Conservation (phyloP, 2,113 vertebrate genomes). For the Gadus chalcogrammus region DNA sequence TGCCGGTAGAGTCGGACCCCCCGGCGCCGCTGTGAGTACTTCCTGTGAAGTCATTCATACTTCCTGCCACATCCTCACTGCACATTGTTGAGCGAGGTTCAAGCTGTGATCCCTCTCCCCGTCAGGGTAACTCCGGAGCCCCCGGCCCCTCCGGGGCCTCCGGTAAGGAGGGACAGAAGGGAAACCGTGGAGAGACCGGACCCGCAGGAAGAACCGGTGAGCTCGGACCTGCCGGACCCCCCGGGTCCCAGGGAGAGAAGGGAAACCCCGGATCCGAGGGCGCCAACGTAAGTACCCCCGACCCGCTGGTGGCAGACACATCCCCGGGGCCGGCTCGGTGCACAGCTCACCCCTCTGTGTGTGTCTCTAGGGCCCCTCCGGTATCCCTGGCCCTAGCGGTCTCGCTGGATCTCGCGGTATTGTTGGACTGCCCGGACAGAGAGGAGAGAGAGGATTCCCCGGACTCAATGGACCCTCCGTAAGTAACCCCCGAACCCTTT, state of each 20-base stretch:
- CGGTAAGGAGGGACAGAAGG: conserved; percentile 94
- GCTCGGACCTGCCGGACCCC: conserved; percentile 80
- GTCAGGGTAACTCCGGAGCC: conserved; percentile 87
- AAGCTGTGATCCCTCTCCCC: neutral
- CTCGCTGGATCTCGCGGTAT: conserved; percentile 89
- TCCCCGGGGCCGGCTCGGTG: neutral
- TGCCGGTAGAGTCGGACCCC: conserved; percentile 87
- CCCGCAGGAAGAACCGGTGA: conserved; percentile 88
- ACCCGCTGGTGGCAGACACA: neutral
- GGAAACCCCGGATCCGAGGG: conserved; percentile 86
- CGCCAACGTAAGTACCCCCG: conserved; percentile 76
- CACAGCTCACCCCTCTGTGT: neutral
- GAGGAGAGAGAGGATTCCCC: conserved; percentile 94
- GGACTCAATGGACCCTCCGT: conserved; percentile 85
- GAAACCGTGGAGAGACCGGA: conserved; percentile 93
- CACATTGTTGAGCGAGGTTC: neutral
- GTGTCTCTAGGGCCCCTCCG: conserved; percentile 77
- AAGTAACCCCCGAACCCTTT: conserved; percentile 56
- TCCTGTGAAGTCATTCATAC: neutral
- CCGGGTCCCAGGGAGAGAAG: conserved; percentile 87
- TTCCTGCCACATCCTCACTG: neutral
- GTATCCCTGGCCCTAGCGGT: conserved; percentile 88
- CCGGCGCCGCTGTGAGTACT: conserved; percentile 89
- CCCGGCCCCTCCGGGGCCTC: conserved; percentile 82
- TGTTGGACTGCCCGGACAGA: conserved; percentile 89